Evolutionary conservation across 2,113 vertebrate genomes (phyloP).

Genomic region (Pseudopodoces humilis): DNA sequence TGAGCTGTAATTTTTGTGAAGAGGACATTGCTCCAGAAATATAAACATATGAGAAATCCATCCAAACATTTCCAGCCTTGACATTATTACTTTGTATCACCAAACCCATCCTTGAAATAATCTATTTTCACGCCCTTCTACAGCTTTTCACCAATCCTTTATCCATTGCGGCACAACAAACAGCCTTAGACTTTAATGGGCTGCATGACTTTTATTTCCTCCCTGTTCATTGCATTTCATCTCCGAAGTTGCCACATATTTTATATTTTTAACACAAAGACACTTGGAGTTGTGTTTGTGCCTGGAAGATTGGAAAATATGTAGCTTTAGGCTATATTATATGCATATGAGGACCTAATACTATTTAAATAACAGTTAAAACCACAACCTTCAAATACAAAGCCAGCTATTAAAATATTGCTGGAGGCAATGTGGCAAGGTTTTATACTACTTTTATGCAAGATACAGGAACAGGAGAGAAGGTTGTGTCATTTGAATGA

Average conservation of each 20-base stretch:
- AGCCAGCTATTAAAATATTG: conserved; percentile 69
- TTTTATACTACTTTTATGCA: conserved; percentile 53
- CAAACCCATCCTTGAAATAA: conserved; percentile 22
- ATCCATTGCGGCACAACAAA: conserved; percentile 5
- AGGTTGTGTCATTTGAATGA: conserved; percentile 49
- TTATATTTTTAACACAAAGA: conserved; percentile 8
- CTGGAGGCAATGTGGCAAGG: conserved; percentile 61
- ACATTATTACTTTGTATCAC: not conserved
- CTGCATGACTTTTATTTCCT: conserved; percentile 41
- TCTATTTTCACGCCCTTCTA: conserved; percentile 11
- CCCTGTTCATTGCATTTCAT: not conserved
- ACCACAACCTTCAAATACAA: conserved; percentile 68
- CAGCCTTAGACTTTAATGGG: conserved; percentile 30
- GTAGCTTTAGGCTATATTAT: conserved; percentile 18
- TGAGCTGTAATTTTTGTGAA: not conserved
- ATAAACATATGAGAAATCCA: not conserved
- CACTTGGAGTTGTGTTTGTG: conserved; percentile 22
- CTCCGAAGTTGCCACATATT: conserved; percentile 14
- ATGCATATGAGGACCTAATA: conserved; percentile 69
- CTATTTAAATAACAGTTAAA: conserved; percentile 70
- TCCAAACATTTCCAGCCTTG: not conserved
- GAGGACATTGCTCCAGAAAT: not conserved
- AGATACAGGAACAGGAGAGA: conserved; percentile 21
- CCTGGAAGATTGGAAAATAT: conserved; percentile 27
- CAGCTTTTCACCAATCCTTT: not conserved